These are phyloP conservation scores for Phaonia tiefii DNA, from an alignment of 2,888 invertebrate species.

Conservation along the genomic window DNA sequence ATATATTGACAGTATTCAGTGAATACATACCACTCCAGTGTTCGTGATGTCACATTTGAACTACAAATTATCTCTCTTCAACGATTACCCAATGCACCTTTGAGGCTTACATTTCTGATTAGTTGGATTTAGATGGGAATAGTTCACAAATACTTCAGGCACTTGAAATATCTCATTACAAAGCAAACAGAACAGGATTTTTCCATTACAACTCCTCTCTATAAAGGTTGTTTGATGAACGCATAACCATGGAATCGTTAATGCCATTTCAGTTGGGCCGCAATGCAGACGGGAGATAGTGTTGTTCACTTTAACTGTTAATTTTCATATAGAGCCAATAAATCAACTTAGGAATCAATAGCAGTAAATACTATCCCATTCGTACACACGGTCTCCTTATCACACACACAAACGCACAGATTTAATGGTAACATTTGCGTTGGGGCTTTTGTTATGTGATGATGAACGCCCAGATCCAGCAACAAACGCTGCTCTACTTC, in stretches of 20 bases:
- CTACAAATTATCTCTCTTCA: no score
- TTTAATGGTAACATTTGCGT: background rate
- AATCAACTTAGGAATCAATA: slow-evolving; percentile 59
- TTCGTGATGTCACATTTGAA: no score
- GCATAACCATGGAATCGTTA: background rate
- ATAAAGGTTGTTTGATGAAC: background rate
- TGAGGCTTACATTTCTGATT: background rate
- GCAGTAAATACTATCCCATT: slow-evolving; percentile 38
- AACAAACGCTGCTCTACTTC: slow-evolving; percentile 3
- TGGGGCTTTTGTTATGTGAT: slow-evolving; percentile 15
- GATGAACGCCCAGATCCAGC: slow-evolving; percentile 61
- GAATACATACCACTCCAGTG: no score
- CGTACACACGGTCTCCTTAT: background rate
- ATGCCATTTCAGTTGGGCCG: background rate
- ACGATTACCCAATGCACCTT: background rate
- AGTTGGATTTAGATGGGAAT: background rate
- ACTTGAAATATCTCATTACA: background rate
- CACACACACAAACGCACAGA: background rate
- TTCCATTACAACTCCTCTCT: no score
- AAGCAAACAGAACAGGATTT: background rate
- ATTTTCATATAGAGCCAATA: slow-evolving; percentile 58
- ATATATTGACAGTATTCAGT: no score
- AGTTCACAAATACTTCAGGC: slow-evolving; percentile 4
- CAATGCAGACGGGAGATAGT: background rate
- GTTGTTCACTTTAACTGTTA: slow-evolving; percentile 48